Base-by-base conservation (phyloP, 2,888 invertebrate genomes). In the Leucophenga montana region DNA sequence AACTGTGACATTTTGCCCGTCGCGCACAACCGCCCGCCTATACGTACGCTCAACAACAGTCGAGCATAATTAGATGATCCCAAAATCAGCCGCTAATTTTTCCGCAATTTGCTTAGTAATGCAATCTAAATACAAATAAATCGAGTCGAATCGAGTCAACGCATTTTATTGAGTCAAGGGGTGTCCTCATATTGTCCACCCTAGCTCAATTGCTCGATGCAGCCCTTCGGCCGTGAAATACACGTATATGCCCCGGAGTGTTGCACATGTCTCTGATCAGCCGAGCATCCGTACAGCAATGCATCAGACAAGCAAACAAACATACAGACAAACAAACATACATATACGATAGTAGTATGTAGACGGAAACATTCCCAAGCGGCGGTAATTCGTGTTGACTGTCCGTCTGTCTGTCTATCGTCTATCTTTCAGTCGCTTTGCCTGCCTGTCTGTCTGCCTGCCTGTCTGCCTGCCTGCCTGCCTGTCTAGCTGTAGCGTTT, bases 61-160 rank as follows among this genome's bases (percentile, higher is more conserved):
- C 46, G 18, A 46, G 33, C 66, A 75, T 87, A 88, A 88, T 88
- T 88, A 88, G 87, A 88, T 88, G 88, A 88, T 87, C 86, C 86
- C 84, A 81, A 87, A 88, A 88, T 89, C 88, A 88, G 89, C 88
- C 89, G 88, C 89, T 89, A 89, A 89, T 89, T 89, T 89, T 89
- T 89, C 89, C 89, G 88, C 89, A 89, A 89, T 89, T 89, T 89
- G 87, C 86, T 86, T 87, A 82, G 85, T 89, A 89, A 89, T 88
- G 85, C 84, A 88, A 88, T 87, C 88, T 85, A 85, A 86, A 86
- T 85, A 85, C 80, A 82, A 82, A 82, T 84, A 82, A 80, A 82
- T 80, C 79, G 75, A 73, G 75, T 46, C 31, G 46, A 22, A 27
- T 31, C 16, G 22, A 18, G 50, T 48, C n/a, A n/a, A 16, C 39